A percentile compares a stretch with the other conserved stretches of the same genome.
Evolutionary conservation across 2,888 invertebrate species (phyloP).

Genomic region (Rhopalosiphum nymphaeae): DNA sequence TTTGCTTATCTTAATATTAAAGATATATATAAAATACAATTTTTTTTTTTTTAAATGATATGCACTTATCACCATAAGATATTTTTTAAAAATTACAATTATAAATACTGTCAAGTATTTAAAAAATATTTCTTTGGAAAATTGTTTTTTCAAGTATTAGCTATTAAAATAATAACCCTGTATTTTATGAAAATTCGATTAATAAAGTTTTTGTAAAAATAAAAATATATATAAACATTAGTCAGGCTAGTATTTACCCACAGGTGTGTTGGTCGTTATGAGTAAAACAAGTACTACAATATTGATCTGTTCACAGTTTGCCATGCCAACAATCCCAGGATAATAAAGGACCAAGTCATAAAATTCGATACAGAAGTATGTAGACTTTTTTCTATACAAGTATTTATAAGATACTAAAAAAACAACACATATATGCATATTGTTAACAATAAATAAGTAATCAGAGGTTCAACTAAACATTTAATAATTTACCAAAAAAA

Average conservation of each 20-base stretch:
- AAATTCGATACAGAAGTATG: neutral
- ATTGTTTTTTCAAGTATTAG: neutral
- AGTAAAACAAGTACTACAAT: conserved; percentile 22
- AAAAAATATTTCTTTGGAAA: neutral
- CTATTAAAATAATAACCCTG: neutral
- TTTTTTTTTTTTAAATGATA: no score
- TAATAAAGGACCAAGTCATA: conserved; percentile 15
- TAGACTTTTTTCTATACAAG: neutral
- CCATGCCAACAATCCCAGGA: conserved; percentile 6
- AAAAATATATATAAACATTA: neutral
- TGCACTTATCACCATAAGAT: neutral
- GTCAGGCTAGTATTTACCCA: neutral
- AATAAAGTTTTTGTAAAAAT: neutral
- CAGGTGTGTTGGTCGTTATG: conserved; percentile 18
- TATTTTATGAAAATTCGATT: neutral
- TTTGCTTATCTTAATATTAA: neutral
- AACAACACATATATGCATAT: neutral
- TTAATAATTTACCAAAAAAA: neutral
- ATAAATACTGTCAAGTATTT: neutral
- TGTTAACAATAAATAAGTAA: neutral
- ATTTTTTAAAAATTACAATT: neutral
- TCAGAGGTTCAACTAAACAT: neutral
- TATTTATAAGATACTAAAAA: neutral
- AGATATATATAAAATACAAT: neutral
- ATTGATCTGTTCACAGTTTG: conserved; percentile 25